Conservation (phyloP, 2,888 invertebrate genomes). For the Cistogaster globosa region DNA sequence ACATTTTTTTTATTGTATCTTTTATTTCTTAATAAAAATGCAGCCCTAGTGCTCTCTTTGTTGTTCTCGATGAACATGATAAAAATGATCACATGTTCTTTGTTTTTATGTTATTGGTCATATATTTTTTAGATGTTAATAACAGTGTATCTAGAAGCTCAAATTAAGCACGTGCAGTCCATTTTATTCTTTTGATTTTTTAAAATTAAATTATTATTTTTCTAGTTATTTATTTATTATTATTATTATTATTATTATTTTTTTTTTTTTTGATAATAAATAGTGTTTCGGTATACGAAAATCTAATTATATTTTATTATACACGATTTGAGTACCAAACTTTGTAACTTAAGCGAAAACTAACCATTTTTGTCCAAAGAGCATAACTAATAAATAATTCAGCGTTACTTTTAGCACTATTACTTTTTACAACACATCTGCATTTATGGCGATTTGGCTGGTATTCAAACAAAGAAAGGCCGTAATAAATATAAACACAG, state of each 20-base stretch:
- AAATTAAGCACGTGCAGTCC: conserved; percentile 50
- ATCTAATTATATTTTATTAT: too few species aligned
- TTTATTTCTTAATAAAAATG: neutral
- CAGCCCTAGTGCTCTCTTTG: too few species aligned
- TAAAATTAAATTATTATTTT: neutral
- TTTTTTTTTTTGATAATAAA: too few species aligned
- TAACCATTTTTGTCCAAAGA: neutral
- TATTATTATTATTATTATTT: too few species aligned
- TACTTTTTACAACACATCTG: conserved; percentile 22
- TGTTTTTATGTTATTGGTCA: neutral
- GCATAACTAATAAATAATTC: conserved; percentile 28
- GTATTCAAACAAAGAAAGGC: conserved; percentile 36
- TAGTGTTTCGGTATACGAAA: too few species aligned
- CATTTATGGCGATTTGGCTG: conserved; percentile 25
- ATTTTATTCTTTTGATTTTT: conserved; percentile 20
- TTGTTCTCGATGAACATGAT: too few species aligned
- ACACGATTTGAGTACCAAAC: too few species aligned
- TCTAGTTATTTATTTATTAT: too few species aligned
- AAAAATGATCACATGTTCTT: neutral
- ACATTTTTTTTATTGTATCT: neutral
- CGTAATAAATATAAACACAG: conserved; percentile 17
- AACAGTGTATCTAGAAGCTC: neutral
- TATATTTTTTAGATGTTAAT: neutral
- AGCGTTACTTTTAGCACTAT: neutral
- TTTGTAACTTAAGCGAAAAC: too few species aligned